A percentile compares a stretch with the other conserved stretches of the same genome.
Evolutionary conservation across 1,140 invertebrate genomes (phyloP).

Genomic region (Saccostrea cuccullata): DNA sequence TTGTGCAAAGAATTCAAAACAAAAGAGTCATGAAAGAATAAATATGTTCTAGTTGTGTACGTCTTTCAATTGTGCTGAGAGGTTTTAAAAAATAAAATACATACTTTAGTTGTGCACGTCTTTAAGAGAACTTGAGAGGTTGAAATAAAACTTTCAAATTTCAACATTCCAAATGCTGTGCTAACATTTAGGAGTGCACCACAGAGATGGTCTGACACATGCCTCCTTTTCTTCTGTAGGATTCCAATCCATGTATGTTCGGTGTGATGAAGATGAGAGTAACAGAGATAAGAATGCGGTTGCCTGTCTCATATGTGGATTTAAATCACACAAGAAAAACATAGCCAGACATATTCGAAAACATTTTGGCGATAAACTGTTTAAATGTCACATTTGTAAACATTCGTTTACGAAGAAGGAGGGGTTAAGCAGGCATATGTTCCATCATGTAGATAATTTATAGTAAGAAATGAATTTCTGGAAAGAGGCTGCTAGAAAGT

Average conservation of each 20-base stretch:
- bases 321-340: slow-evolving; percentile 2
- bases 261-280: neutral
- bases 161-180: too few species aligned
- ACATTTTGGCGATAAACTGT: neutral
- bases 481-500: neutral
- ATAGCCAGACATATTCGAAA: slow-evolving; percentile 19
- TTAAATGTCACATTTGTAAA: slow-evolving; percentile 5
- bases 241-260: slow-evolving; percentile 29
- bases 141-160: too few species aligned
- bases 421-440: neutral
- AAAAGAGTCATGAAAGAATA: too few species aligned
- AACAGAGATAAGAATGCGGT: neutral
- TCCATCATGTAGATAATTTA: neutral
- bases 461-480: neutral
- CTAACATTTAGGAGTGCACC: too few species aligned
- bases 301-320: slow-evolving; percentile 23
- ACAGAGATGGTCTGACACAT: neutral
- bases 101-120: too few species aligned
- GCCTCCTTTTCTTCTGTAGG: slow-evolving; percentile 16
- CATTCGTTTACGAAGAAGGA: neutral
- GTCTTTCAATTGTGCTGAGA: too few species aligned
- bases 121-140: too few species aligned
- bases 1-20: too few species aligned
- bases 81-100: too few species aligned
- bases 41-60: too few species aligned